These are phyloP conservation scores for Sitodiplosis mosellana DNA, from an alignment of 1,140 invertebrate genomes.

Conservation along the genomic window DNA sequence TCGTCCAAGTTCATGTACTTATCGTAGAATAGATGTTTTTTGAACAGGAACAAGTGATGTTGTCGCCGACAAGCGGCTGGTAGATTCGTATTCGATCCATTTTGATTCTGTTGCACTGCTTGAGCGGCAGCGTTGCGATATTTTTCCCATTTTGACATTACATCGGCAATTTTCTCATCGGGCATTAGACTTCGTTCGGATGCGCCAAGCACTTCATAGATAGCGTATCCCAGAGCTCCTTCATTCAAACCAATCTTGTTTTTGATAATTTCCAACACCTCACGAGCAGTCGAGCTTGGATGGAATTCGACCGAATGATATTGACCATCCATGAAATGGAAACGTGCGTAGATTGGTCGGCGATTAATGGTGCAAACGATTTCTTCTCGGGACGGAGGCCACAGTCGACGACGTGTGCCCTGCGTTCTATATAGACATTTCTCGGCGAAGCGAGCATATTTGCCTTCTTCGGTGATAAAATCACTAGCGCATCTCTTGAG, in stretches of 20 bases:
- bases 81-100: constrained; percentile 1
- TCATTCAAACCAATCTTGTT: constrained; percentile 79
- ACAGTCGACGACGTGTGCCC: constrained; percentile 68
- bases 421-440: constrained; percentile 34
- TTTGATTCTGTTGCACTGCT: constrained; percentile 24
- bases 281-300: constrained; percentile 78
- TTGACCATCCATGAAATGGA: constrained; percentile 87
- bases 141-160: constrained; percentile 89
- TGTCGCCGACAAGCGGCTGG: constrained; percentile 13
- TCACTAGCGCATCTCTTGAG: constrained; percentile 75
- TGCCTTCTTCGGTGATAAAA: constrained; percentile 80
- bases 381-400: constrained; percentile 85
- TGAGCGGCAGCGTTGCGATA: constrained; percentile 43
- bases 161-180: constrained; percentile 82
- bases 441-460: constrained; percentile 84
- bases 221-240: constrained; percentile 43
- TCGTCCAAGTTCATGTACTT: constrained; percentile 67
- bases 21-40: constrained; percentile 86
- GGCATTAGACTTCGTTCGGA: constrained; percentile 65
- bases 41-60: constrained; percentile 57
- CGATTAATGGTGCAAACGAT: constrained; percentile 83
- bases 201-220: constrained; percentile 41
- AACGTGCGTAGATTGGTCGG: constrained; percentile 74
- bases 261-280: constrained; percentile 77
- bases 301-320: constrained; percentile 91